Evolutionary conservation across 2,888 invertebrate genomes (phyloP), one percentile per base, ranked within the genome.

Genomic region (Melieria omissa): DNA sequence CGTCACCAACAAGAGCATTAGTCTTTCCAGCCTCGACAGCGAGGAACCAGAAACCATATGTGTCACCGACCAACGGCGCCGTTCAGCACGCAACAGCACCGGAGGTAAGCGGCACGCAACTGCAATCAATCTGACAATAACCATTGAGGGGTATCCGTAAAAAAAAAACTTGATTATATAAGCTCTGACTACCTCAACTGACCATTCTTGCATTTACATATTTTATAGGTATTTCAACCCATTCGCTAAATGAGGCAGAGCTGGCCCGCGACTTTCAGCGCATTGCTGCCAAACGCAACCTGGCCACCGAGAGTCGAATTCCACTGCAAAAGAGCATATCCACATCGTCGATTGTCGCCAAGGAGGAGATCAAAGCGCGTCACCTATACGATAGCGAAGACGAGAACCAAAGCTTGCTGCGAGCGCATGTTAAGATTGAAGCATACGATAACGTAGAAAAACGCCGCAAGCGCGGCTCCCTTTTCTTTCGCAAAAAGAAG

Each of bases 401-500:
- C 85, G 87, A 87, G 77, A 86, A 87, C 80, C 87, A 87, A 81
- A 86, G 86, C 80, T 81, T 87, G 74, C 79, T 87, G 76, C 85
- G 87, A 76, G 86, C 87, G 47, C 86, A 87, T 80, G 85, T 86
- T 73, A 87, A 87, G 80, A 86, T 85, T 72, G 87, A 87, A 76
- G 85, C 86, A 1, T 87, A 86, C 77, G 92, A 93, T 82, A 93
- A 93, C 84, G 92, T 94, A 29, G 95, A 95, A 82, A 96, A 96
- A 84, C 89, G 95, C 80, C 90, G 95, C 79, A 96, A 96, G 88
- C 89, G 96, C 65, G 95, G 95, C 69, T 96, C 96, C 78, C 88
- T 96, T 73, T 96, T 96, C 90, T 96, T 96, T 85, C 92, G 96
- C 78, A 96, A 96, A 88, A 96, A 95, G 88, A 95, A 95, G 90